Percentiles rank a stretch among this genome's conserved stretches.
Conservation (phyloP, 2,113 vertebrate species). For the Hippopotamus amphibius region DNA sequence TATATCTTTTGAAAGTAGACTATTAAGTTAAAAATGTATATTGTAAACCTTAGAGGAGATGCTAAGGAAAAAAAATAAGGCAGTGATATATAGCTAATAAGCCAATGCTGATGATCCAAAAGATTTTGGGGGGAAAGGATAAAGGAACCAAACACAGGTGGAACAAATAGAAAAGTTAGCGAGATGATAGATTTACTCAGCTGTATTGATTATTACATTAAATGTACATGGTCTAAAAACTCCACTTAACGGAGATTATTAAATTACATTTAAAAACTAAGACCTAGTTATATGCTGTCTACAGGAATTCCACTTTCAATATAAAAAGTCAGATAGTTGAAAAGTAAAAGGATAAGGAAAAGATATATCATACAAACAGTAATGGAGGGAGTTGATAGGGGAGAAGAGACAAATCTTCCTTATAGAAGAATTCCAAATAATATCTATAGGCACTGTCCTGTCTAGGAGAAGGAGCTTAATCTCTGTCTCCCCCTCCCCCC, state of each 20-base stretch:
- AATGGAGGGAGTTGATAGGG: neutral
- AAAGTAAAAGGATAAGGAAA: neutral
- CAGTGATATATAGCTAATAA: neutral
- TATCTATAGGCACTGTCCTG: neutral
- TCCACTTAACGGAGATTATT: conserved; percentile 14
- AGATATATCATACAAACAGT: neutral
- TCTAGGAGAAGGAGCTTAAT: neutral
- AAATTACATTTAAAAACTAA: neutral
- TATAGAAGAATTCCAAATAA: neutral
- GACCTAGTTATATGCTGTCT: neutral
- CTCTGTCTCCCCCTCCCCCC: neutral
- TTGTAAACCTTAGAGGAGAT: neutral
- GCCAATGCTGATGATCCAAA: neutral
- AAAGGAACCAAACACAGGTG: conserved; percentile 7
- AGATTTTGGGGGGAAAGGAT: neutral
- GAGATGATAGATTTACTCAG: neutral
- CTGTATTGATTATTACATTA: neutral
- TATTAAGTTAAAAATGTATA: neutral
- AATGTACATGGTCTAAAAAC: neutral
- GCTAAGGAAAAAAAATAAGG: neutral
- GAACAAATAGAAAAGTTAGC: conserved; percentile 29
- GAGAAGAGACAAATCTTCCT: conserved; percentile 1
- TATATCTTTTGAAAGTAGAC: neutral
- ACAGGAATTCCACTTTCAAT: conserved; percentile 8
- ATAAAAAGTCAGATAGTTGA: neutral